Evolutionary conservation across 2,113 vertebrate species (phyloP).

Genomic region (Otus sunia): DNA sequence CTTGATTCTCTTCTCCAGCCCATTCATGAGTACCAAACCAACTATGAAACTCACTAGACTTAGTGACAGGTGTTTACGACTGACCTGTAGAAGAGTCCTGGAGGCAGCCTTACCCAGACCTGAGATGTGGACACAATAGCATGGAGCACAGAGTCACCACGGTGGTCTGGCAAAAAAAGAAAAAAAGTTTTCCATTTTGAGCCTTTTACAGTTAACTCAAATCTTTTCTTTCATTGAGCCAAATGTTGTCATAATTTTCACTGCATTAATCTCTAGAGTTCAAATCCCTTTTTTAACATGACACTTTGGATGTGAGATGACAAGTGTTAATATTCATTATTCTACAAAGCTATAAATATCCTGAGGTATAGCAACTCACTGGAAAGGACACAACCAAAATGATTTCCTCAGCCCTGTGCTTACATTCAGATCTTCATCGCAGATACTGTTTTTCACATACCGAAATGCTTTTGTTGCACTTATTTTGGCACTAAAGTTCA

Average conservation of each 20-base stretch:
- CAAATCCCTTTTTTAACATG: conserved; percentile 53
- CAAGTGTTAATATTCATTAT: conserved; percentile 69
- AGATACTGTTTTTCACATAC: not conserved
- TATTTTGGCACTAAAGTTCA: conserved; percentile 25
- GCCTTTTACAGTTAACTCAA: conserved; percentile 11
- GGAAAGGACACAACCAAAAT: conserved; percentile 33
- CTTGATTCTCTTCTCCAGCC: not conserved
- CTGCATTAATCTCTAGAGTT: conserved; percentile 55
- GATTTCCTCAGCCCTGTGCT: conserved; percentile 18
- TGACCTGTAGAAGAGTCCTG: not conserved
- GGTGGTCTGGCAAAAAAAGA: not conserved
- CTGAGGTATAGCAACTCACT: conserved; percentile 15
- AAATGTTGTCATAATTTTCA: conserved; percentile 41
- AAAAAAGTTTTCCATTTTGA: not conserved
- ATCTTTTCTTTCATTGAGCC: conserved; percentile 30
- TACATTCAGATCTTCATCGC: not conserved
- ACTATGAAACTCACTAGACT: not conserved
- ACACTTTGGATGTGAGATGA: conserved; percentile 51
- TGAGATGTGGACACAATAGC: not conserved
- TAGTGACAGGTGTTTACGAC: not conserved
- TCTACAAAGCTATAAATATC: conserved; percentile 53
- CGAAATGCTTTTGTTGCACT: conserved; percentile 40
- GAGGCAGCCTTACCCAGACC: not conserved
- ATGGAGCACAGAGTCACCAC: not conserved
- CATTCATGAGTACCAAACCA: not conserved